Evolutionary conservation across 2,113 vertebrate genomes (phyloP), one percentile per base, ranked within the genome.

Genomic region (Heteronetta atricapilla): DNA sequence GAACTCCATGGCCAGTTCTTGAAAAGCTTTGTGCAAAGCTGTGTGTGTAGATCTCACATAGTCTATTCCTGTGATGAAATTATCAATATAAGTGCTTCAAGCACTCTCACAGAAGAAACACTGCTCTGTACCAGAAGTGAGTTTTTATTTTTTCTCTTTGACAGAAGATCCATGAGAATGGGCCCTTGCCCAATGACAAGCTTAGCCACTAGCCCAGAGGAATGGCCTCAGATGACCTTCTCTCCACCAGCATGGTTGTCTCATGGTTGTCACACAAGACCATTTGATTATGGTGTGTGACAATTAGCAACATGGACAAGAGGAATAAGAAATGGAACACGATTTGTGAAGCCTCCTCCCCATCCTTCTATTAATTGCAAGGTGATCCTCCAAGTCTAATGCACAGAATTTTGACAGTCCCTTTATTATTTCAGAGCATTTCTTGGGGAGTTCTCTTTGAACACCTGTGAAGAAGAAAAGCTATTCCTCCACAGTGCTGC

Each of bases 191-290:
- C 40, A 19, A 55, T 55, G 34, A 33, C 46, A 79, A 28, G 40
- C 1, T 6, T 3, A 78, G 53, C 48, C 36, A 11, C 11, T 58
- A 44, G 9, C 28, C 15, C 28, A 50, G 62, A 42, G 75, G 86
- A 33, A 79, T 56, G 22, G 42, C 53, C 64, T 44, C 42, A 34
- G 18, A 11, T 25, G 31, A 23, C 33, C 8, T 28, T n/a, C 64
- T 6, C 34, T 67, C 6, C 59, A 55, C 6, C 23, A 23, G 29
- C 0, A 0, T 8, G 62, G 48, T 33, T 23, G 55, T 83, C 84
- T 62, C 77, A 16, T 36, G 28, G 28, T 15, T 31, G 25, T 11
- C 86, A 67, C 72, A 64, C 63, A 50, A 8, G 53, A 10, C n/a
- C 7, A 13, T 11, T 26, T 53, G 77, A 23, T 58, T 73, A 34